Base-by-base conservation (phyloP, 2,888 invertebrate genomes). In the Andricus quercusramuli region DNA sequence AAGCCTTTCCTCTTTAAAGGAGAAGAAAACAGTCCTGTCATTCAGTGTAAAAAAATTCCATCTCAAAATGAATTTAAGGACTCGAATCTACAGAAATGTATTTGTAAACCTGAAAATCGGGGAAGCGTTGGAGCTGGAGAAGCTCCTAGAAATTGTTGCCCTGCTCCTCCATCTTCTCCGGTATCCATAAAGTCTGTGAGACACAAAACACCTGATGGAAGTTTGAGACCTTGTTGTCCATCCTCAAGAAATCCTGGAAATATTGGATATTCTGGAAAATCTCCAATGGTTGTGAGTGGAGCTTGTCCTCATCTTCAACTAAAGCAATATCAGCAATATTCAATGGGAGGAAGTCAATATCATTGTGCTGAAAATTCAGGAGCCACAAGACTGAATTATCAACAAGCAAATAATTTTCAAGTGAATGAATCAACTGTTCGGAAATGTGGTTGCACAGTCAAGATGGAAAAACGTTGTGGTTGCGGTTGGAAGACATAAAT, bases 1-100 rank as follows among this genome's bases (percentile, higher is more conserved):
- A 89, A 89, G 78, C 89, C 90, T 0, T 92, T 90, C 78, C 83
- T 92, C 2, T 92, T 92, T 82, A 92, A 92, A 79, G 89, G 89
- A n/a, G 74, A 77, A 4, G 84, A 88, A 0, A 84, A 90, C 20
- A 88, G 89, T 78, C 90, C 91, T 0, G 85, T 91, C 0, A 90
- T 90, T 64, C 91, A 91, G 65, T 92, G 91, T 81, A 89, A 90
- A 15, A 88, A 81, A 65, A 83, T 91, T 20, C 85, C 89, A 5
- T 88, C 89, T 2, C 68, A 79, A 17, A 66, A 78, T 17, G 59
- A 81, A 70, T 11, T 5, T n/a, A 32, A 29, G 56, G 17, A n/a
- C n/a, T 29, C 25, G 29, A 41, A 44, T 32, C 5, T 25, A n/a
- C 56, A 37, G 22, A 66, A 44, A 29, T 66, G 76, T 62, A 70